Evolutionary conservation across 2,113 vertebrate genomes (phyloP).

Genomic region (Porphyrio hochstetteri): DNA sequence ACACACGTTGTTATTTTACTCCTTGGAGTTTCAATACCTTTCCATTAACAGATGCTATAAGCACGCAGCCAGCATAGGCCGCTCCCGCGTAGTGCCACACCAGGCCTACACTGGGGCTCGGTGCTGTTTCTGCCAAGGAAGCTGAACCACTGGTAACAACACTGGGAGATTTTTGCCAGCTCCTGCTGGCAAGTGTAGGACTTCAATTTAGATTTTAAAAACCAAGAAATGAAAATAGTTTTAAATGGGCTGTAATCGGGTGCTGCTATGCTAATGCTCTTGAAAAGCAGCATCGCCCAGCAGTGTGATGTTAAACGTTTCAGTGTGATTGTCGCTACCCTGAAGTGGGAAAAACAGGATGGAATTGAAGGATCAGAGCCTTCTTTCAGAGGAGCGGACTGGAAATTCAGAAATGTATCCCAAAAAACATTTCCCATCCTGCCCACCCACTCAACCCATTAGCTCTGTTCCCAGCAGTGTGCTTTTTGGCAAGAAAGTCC

Average conservation of each 20-base stretch:
- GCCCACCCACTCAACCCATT: not conserved
- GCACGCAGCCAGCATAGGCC: not conserved
- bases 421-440: not conserved
- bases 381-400: not conserved
- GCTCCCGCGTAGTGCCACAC: rapidly evolving
- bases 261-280: not conserved
- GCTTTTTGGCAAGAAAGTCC: not conserved
- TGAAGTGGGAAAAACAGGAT: not conserved
- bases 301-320: not conserved
- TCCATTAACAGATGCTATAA: not conserved
- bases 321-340: not conserved
- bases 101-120: not conserved
- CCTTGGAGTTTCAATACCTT: not conserved
- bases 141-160: not conserved
- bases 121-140: not conserved
- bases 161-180: not conserved
- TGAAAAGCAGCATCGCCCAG: not conserved
- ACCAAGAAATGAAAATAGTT: not conserved
- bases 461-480: not conserved
- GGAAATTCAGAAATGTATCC: not conserved
- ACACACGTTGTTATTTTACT: not conserved
- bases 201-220: not conserved
- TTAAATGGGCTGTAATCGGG: not conserved
- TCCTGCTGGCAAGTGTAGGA: not conserved
- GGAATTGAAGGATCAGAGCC: not conserved